Evolutionary conservation across 2,797 vertebrate genomes (phyloP), one percentile per base, ranked within the genome.

Genomic region (Schizopygopsis malacanthus): DNA sequence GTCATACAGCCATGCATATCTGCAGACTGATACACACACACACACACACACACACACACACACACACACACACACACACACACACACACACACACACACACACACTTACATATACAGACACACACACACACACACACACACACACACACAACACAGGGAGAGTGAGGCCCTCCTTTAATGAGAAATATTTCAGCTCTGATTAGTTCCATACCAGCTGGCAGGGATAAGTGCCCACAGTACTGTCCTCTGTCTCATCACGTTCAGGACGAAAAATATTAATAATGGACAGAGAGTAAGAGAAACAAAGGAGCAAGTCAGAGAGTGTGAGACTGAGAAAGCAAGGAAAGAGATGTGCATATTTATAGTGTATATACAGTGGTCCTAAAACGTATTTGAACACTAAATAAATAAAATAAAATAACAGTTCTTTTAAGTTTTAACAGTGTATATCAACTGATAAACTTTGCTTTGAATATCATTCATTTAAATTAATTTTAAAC

Each of bases 131-230:
- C 59, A n/a, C 39, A n/a, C 39, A 45, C n/a, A 39, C 69, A 65
- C 7, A 76, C n/a, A 79, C 59, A n/a, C 39, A n/a, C 39, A 45
- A 28, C 12, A 76, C 56, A 39, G 43, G 25, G 79, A 85, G 56
- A 80, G 78, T 86, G 91, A 93, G 93, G 92, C 92, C 92, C 90
- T 73, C 86, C 90, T 93, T 91, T 94, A 95, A 95, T 96, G 94
- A 95, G 93, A 94, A 95, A 94, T 94, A 94, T 90, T 93, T 94
- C 92, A 91, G 91, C 87, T 85, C 89, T 92, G 93, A 95, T 95
- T 95, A 95, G 93, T 95, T 95, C 93, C 94, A 94, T 93, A 93
- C 93, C 93, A 90, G 93, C 92, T 95, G 93, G 92, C 94, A 92
- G 90, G 92, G 89, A 93, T 91, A 94, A 92, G 91, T 88, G 90